Evolutionary conservation across 2,888 invertebrate genomes (phyloP), one percentile per base, ranked within the genome.

Genomic region (Arge pagana): DNA sequence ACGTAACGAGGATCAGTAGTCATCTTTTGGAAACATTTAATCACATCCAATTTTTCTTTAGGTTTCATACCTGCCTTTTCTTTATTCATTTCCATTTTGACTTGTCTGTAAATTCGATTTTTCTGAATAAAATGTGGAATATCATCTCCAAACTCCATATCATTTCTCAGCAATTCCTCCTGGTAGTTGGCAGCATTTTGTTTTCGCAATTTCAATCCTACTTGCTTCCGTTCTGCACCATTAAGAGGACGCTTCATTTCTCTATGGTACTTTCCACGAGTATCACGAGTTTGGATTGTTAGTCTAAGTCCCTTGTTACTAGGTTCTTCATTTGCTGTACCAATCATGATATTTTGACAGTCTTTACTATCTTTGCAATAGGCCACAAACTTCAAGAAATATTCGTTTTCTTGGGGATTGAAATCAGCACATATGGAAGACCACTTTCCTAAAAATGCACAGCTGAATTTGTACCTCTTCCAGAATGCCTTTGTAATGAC

Each of bases 391-490:
- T 48, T 52, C 8, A 52, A n/a, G n/a, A 48, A 43, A 41, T 37
- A 52, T 8, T 35, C 43, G 31, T 37, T 24, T 11, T 30, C 28
- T 23, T 36, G 21, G 18, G 8, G n/a, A 13, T 30, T 11, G 16
- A 10, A 26, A 31, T 15, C 19, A 19, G 30, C 19, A 15, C 23
- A 11, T n/a, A 56, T 37, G 18, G 54, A 19, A 2, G 53, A 50
- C 33, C 48, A 28, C 31, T 52, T 56, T 7, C 23, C 54, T 30
- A 54, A 16, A 26, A 54, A 59, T n/a, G 57, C 52, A 37, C 53
- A 60, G 10, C 33, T 35, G 1, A 55, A 33, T 21, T 49, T 51
- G 23, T 56, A 49, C n/a, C 52, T 48, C 4, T 51, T 49, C 50
- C 50, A 57, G 26, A 57, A 51, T n/a, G 51, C 51, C 19, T 7